Evolutionary conservation across 2,113 vertebrate species (phyloP).

Genomic region (Vulpes lagopus): DNA sequence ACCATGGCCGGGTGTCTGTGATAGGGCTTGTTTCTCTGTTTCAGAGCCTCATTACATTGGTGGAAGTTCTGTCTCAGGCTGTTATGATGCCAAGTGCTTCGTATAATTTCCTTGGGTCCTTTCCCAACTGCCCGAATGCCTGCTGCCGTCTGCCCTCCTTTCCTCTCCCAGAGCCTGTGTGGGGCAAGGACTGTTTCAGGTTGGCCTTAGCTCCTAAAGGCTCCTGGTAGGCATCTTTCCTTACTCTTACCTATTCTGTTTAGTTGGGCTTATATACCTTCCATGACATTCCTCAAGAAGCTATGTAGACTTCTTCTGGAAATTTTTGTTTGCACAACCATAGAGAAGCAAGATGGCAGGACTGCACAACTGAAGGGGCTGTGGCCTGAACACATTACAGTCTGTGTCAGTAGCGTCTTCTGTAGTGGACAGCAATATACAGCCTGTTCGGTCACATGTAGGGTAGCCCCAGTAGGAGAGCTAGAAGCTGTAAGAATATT

Average conservation of each 20-base stretch:
- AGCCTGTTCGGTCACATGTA: neutral
- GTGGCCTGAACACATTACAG: neutral
- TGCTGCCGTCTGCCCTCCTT: neutral
- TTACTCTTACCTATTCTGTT: neutral
- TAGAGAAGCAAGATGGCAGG: neutral
- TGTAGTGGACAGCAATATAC: neutral
- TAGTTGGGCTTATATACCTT: neutral
- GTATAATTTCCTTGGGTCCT: neutral
- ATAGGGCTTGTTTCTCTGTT: neutral
- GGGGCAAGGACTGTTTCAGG: neutral
- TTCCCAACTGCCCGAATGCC: neutral
- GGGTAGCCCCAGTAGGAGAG: neutral
- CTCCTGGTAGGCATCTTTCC: neutral
- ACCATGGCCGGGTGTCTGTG: neutral
- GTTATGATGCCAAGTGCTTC: neutral
- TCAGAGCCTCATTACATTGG: fast-evolving
- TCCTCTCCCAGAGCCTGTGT: neutral
- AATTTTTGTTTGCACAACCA: neutral
- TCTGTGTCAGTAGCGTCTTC: neutral
- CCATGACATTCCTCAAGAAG: neutral
- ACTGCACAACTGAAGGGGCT: neutral
- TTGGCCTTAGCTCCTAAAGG: neutral
- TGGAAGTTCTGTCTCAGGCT: neutral
- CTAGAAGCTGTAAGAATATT: neutral
- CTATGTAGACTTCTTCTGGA: neutral